Evolutionary conservation across 2,888 invertebrate species (phyloP).

Genomic region (Agrotis exclamationis): DNA sequence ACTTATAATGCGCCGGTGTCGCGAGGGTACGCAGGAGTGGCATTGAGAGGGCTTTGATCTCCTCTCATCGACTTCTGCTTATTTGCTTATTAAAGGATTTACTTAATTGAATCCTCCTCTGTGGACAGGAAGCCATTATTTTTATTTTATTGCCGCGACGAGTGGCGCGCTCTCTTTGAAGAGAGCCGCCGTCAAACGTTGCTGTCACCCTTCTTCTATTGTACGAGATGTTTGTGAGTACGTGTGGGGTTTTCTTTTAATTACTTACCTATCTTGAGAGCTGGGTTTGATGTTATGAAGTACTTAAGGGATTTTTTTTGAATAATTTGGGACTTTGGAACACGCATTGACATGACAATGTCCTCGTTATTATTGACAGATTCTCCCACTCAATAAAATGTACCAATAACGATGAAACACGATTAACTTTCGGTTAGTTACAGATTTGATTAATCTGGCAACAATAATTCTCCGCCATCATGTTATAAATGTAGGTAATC

Average conservation of each 20-base stretch:
- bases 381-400: no score
- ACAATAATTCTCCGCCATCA: no score
- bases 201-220: constrained; percentile 47
- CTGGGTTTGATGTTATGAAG: constrained; percentile 28
- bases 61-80: constrained; percentile 77
- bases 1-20: constrained; percentile 17
- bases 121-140: constrained; percentile 62
- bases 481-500: no score
- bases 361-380: no score
- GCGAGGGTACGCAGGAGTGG: constrained; percentile 63
- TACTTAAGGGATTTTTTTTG: neutral
- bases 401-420: no score
- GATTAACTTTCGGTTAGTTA: no score
- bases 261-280: constrained; percentile 36
- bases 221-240: constrained; percentile 24
- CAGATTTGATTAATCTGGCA: no score
- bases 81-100: constrained; percentile 77
- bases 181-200: constrained; percentile 43
- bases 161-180: constrained; percentile 52
- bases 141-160: constrained; percentile 61
- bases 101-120: constrained; percentile 65
- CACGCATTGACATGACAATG: no score
- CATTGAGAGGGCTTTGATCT: constrained; percentile 75
- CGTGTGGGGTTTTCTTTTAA: constrained; percentile 47
- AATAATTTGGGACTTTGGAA: neutral